These are phyloP conservation scores for Diaphora mendica DNA, from an alignment of 2,888 invertebrate genomes.

Conservation along the genomic window DNA sequence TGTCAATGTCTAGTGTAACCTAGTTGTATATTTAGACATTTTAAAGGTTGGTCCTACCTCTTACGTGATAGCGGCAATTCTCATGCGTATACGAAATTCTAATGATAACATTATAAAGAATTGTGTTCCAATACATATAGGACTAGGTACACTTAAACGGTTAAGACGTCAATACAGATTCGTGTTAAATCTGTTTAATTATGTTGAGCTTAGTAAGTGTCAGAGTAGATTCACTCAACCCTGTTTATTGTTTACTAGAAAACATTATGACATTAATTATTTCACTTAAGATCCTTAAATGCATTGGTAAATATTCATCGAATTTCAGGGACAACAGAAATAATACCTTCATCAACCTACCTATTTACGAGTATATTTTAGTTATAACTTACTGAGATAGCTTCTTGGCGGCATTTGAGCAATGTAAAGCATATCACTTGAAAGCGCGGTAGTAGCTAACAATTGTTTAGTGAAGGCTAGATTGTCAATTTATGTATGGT, in stretches of 20 bases:
- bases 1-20: too few relatives aligned
- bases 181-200: background rate
- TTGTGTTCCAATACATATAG: too few relatives aligned
- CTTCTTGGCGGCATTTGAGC: slow-evolving; percentile 50
- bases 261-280: background rate
- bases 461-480: slow-evolving; percentile 65
- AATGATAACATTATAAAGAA: too few relatives aligned
- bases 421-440: slow-evolving; percentile 57
- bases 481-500: slow-evolving; percentile 78
- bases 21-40: too few relatives aligned
- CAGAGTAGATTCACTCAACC: background rate
- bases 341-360: too few relatives aligned
- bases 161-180: background rate
- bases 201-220: background rate
- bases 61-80: too few relatives aligned
- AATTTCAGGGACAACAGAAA: too few relatives aligned
- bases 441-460: slow-evolving; percentile 54
- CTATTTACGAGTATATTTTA: slow-evolving; percentile 6
- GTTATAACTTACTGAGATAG: slow-evolving; percentile 18
- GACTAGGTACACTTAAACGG: too few relatives aligned
- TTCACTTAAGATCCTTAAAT: background rate
- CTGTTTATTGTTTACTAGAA: background rate
- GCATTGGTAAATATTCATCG: too few relatives aligned
- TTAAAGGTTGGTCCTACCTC: too few relatives aligned
- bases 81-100: too few relatives aligned